These are phyloP conservation scores for Drosophila emarginata DNA, from an alignment of 2,888 invertebrate genomes.

Conservation along the genomic window DNA sequence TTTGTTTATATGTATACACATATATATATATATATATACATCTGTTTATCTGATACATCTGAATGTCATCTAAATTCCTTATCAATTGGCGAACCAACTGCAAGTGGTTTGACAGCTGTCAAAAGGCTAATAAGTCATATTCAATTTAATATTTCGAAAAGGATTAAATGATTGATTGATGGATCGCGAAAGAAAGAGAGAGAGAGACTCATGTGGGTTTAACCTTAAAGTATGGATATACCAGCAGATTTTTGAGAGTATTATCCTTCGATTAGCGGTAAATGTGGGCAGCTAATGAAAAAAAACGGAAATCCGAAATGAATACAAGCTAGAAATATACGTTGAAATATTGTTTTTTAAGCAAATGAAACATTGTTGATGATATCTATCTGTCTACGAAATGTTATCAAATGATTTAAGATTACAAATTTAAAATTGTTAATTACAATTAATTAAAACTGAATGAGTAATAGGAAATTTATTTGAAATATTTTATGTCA, in stretches of 20 bases:
- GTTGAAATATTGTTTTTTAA: not conserved
- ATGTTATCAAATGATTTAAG: too few species aligned
- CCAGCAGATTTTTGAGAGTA: conserved; percentile 37
- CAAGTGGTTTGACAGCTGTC: conserved; percentile 78
- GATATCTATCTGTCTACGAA: too few species aligned
- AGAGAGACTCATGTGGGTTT: conserved; percentile 49
- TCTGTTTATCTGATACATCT: not conserved
- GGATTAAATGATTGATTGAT: conserved; percentile 65
- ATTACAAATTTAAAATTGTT: not conserved
- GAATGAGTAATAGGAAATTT: too few species aligned
- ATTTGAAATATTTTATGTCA: too few species aligned
- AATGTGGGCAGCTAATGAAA: conserved; percentile 7
- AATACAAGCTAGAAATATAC: too few species aligned
- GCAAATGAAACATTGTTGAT: too few species aligned
- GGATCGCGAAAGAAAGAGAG: conserved; percentile 1
- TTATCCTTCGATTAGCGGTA: conserved; percentile 22
- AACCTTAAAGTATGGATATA: conserved; percentile 10
- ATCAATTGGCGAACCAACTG: conserved; percentile 22
- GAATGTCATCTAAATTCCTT: not conserved
- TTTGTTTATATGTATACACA: not conserved
- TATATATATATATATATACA: not conserved
- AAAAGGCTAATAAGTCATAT: conserved; percentile 76
- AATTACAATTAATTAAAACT: too few species aligned
- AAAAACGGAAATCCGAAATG: not conserved
- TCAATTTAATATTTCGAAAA: conserved; percentile 39